Evolutionary conservation across 2,113 vertebrate species (phyloP).

Genomic region (Athene cunicularia): DNA sequence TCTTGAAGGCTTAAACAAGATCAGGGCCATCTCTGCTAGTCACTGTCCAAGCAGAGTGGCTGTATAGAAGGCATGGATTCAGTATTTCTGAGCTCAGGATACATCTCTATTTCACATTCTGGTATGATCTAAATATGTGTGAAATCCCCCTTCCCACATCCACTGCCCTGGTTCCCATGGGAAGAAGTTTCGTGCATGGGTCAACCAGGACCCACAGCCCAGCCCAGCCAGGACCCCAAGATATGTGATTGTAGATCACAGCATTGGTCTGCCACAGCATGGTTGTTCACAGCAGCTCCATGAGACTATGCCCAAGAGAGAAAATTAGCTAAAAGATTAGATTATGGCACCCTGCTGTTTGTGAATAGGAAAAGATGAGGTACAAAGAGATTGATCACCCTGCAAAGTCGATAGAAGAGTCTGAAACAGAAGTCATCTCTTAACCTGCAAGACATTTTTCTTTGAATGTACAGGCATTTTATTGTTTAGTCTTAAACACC

Average conservation of each 20-base stretch:
- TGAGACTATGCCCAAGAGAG: neutral
- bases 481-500: conserved; percentile 26
- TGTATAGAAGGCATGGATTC: neutral
- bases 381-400: neutral
- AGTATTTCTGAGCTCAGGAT: neutral
- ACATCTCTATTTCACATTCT: neutral
- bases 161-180: neutral
- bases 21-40: conserved; percentile 7
- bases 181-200: neutral
- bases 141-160: neutral
- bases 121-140: neutral
- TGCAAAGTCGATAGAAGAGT: neutral
- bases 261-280: rapidly evolving
- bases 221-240: neutral
- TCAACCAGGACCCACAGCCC: neutral
- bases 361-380: neutral
- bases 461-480: neutral
- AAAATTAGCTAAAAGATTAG: neutral
- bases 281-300: neutral
- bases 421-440: neutral
- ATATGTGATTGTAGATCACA: rapidly evolving
- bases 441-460: neutral
- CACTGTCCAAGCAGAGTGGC: neutral
- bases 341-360: neutral
- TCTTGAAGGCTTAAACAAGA: conserved; percentile 43